Conservation (phyloP, 2,888 invertebrate species). For the Steromphala cineraria region DNA sequence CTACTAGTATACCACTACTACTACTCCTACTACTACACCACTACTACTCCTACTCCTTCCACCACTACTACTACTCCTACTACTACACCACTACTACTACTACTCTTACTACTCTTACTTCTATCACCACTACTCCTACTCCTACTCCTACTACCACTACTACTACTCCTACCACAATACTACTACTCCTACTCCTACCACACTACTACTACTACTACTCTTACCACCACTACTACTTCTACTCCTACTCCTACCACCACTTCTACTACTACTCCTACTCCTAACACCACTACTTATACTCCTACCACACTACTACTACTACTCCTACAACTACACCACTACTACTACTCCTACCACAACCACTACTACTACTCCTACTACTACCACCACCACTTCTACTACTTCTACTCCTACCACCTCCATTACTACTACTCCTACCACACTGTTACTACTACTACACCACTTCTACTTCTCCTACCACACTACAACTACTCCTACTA, state of each 20-base stretch:
- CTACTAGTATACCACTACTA: neutral
- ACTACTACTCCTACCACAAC: neutral
- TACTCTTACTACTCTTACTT: neutral
- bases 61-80: neutral
- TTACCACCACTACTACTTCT: neutral
- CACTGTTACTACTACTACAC: no score
- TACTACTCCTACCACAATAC: no score
- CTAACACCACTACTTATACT: no score
- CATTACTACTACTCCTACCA: neutral
- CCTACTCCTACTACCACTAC: no score
- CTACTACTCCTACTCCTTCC: neutral
- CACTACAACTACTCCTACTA: no score
- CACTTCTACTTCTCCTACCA: no score
- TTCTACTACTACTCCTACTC: neutral
- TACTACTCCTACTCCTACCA: no score
- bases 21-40: neutral
- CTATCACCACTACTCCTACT: no score
- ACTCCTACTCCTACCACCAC: neutral
- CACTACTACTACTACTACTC: no score
- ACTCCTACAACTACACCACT: neutral
- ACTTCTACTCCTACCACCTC: neutral
- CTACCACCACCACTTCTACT: neutral
- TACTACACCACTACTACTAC: neutral
- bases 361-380: neutral
- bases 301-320: conserved; percentile 11